These are phyloP conservation scores for Pogonocichla stellata DNA, from an alignment of 2,113 vertebrate genomes.

Conservation along the genomic window DNA sequence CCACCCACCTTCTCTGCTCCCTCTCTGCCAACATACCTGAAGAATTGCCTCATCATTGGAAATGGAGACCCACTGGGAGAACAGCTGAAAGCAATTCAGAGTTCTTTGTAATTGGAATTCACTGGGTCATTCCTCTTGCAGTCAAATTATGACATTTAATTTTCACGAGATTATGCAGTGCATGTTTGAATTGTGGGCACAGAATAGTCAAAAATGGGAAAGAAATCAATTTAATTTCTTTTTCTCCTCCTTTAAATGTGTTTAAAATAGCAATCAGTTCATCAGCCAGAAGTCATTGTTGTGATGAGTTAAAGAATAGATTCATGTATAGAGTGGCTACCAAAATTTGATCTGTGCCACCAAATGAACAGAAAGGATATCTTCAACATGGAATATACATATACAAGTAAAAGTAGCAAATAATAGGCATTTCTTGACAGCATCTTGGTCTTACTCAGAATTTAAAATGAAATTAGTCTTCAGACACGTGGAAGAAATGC, in stretches of 20 bases:
- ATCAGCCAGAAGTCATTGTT: not conserved
- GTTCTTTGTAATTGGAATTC: not conserved
- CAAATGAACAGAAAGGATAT: not conserved
- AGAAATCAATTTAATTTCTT: not conserved
- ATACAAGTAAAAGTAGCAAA: not conserved
- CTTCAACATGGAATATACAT: not conserved
- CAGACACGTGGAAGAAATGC: not conserved
- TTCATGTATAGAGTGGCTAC: accelerated
- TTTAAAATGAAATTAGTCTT: not conserved
- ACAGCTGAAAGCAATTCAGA: not conserved
- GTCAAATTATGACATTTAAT: not conserved
- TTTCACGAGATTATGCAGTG: not conserved
- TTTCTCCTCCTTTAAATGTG: not conserved
- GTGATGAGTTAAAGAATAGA: not conserved
- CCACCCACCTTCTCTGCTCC: not conserved
- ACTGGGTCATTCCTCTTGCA: not conserved
- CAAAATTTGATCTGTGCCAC: not conserved
- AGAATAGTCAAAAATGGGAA: not conserved
- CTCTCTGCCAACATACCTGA: not conserved
- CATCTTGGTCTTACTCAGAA: not conserved
- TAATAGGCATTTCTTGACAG: not conserved
- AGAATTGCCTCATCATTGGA: not conserved
- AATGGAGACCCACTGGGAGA: not conserved
- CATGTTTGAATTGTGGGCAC: not conserved
- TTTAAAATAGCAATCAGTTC: not conserved